Conservation (phyloP, 1,140 invertebrate species). For the Conopomorpha cramerella region DNA sequence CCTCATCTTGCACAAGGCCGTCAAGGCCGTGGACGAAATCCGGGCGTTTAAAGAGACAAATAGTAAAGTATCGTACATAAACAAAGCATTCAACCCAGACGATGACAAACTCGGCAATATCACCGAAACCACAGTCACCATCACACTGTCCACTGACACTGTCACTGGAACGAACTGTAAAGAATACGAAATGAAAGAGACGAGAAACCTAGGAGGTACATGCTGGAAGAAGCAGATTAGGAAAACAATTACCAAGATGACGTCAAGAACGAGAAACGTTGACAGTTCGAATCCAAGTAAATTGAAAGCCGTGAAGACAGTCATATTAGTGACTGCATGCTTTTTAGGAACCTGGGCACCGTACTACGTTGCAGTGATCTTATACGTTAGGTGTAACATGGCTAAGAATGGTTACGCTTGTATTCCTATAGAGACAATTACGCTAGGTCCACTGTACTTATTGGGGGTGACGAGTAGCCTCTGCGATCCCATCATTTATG, state of each 20-base stretch:
- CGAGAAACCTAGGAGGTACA: conserved; percentile 17
- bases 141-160: conserved; percentile 5
- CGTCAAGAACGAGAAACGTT: conserved; percentile 11
- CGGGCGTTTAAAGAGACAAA: too few species aligned
- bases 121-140: conserved; percentile 22
- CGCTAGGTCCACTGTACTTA: conserved; percentile 45
- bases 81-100: too few species aligned
- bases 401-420: conserved; percentile 15
- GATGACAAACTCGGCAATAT: too few species aligned
- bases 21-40: too few species aligned
- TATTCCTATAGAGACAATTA: conserved; percentile 23
- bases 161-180: conserved; percentile 1
- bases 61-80: too few species aligned
- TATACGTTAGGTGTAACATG: conserved; percentile 25
- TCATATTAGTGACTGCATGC: conserved; percentile 39
- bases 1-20: conserved; percentile 32
- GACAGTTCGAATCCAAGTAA: conserved; percentile 47
- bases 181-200: conserved; percentile 8
- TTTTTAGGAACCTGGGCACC: conserved; percentile 40
- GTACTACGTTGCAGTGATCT: too few species aligned
- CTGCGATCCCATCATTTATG: conserved; percentile 68
- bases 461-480: conserved; percentile 63
- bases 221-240: not conserved
- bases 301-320: too few species aligned
- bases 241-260: conserved; percentile 4